phyloP scores from a whole-genome alignment of 2,888 invertebrate genomes.

The Stratiomys singularior region DNA sequence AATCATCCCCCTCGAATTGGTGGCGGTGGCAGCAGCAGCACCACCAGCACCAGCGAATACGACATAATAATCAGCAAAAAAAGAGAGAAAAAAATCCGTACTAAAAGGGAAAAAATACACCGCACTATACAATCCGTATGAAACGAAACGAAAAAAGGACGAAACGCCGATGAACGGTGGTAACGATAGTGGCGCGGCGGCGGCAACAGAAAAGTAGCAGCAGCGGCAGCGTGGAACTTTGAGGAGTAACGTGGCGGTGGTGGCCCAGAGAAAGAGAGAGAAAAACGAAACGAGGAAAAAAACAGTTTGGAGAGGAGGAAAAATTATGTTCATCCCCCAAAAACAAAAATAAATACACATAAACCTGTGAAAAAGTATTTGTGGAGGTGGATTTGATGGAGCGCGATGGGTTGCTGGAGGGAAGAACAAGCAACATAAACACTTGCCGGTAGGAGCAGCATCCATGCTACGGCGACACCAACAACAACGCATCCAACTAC shows the following conservation, averaged over 20 bases:
- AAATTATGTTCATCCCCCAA: conserved; percentile 45
- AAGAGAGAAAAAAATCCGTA: conserved; percentile 34
- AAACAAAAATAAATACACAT: conserved; percentile 42
- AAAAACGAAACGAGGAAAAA: conserved; percentile 40
- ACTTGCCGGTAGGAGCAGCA: conserved; percentile 27
- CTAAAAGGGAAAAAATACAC: conserved; percentile 45
- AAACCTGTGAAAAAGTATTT: conserved; percentile 42
- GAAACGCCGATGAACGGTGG: conserved; percentile 26
- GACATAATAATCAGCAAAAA: conserved; percentile 46
- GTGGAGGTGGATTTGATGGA: conserved; percentile 36
- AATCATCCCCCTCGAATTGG: conserved; percentile 45
- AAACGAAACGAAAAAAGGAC: conserved; percentile 44
- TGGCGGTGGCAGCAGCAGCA: conserved; percentile 39
- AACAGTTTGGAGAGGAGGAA: conserved; percentile 39
- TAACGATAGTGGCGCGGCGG: conserved; percentile 8
- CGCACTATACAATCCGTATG: conserved; percentile 37
- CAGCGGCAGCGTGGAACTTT: conserved; percentile 17
- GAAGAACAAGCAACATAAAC: conserved; percentile 8
- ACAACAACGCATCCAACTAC: conserved; percentile 36
- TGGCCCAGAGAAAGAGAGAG: conserved; percentile 27
- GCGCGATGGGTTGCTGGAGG: conserved; percentile 18
- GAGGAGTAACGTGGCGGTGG: conserved; percentile 9
- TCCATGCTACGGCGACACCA: conserved; percentile 33
- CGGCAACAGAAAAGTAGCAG: conserved; percentile 9
- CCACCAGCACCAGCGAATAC: conserved; percentile 35